Conservation (phyloP, 92 coral and sea anemone species). For the Parazoanthus darwini region DNA sequence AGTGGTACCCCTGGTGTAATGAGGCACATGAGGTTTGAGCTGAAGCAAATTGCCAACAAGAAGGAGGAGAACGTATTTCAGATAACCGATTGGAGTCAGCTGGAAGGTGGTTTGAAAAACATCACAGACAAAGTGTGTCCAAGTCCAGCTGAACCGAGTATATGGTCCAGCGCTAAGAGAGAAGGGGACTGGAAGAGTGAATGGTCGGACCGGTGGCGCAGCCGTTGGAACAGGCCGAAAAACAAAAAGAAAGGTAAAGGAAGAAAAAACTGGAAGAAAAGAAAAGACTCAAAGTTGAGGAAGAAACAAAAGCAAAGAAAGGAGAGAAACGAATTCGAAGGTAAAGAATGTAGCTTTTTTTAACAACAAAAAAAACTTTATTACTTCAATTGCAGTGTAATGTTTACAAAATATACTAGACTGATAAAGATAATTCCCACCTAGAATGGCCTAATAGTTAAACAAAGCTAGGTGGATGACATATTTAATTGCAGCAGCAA, state of each 20-base stretch:
- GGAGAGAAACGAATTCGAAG: too few relatives aligned
- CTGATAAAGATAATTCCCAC: too few relatives aligned
- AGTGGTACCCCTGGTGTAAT: background rate
- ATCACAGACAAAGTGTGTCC: background rate
- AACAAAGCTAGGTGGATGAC: too few relatives aligned
- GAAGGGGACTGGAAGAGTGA: background rate
- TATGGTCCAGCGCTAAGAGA: background rate
- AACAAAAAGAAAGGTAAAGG: background rate
- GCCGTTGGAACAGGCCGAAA: background rate
- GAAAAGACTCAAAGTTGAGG: background rate
- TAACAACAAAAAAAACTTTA: too few relatives aligned
- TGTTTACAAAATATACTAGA: too few relatives aligned
- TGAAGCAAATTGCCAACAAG: constrained; percentile 4
- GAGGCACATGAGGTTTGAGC: background rate
- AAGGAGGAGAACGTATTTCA: constrained; percentile 18
- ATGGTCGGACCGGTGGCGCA: background rate
- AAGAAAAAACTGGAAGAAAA: background rate
- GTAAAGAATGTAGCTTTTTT: too few relatives aligned
- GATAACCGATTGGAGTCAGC: constrained; percentile 18
- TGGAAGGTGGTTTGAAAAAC: constrained; percentile 18
- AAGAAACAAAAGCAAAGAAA: background rate
- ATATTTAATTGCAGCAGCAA: too few relatives aligned
- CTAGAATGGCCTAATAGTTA: too few relatives aligned
- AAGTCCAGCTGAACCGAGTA: background rate
- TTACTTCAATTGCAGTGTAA: too few relatives aligned